Conservation (phyloP, 1,140 invertebrate species). For the Pristionchus pacificus region DNA sequence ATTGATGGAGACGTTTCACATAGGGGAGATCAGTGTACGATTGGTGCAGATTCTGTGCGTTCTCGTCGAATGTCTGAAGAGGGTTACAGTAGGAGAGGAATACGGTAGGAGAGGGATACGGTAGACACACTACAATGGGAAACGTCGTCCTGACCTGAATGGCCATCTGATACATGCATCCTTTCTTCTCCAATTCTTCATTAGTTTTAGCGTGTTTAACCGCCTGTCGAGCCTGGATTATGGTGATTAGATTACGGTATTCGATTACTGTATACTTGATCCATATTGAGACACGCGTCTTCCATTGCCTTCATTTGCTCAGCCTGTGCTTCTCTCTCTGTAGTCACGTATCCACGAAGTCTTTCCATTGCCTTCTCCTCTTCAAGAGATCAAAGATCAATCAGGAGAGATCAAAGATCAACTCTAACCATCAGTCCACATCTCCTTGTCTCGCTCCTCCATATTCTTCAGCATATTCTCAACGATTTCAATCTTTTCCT, state of each 20-base stretch:
- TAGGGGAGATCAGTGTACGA: not conserved
- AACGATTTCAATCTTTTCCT: not conserved
- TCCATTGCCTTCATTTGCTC: not conserved
- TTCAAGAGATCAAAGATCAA: no score
- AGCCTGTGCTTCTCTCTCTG: not conserved
- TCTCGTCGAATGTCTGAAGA: not conserved
- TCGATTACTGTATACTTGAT: not conserved
- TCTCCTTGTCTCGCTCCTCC: not conserved
- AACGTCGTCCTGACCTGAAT: not conserved
- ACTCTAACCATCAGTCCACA: not conserved
- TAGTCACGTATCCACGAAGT: not conserved
- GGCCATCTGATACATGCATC: not conserved
- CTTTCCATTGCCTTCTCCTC: not conserved
- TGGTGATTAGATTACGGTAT: not conserved
- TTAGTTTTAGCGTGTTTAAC: not conserved
- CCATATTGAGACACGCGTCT: not conserved
- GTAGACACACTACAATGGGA: not conserved
- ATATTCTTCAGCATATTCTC: not conserved
- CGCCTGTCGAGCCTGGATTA: not conserved
- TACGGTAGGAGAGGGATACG: no score
- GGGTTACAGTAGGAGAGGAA: no score
- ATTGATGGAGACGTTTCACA: not conserved
- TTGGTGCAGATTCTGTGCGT: not conserved
- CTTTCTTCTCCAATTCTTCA: not conserved
- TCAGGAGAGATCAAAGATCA: not conserved